A percentile compares a stretch with the other conserved stretches of the same genome.
phyloP scores from a whole-genome alignment of 53 echinoderm and acorn worm genomes.

The Temnopleurus reevesii region DNA sequence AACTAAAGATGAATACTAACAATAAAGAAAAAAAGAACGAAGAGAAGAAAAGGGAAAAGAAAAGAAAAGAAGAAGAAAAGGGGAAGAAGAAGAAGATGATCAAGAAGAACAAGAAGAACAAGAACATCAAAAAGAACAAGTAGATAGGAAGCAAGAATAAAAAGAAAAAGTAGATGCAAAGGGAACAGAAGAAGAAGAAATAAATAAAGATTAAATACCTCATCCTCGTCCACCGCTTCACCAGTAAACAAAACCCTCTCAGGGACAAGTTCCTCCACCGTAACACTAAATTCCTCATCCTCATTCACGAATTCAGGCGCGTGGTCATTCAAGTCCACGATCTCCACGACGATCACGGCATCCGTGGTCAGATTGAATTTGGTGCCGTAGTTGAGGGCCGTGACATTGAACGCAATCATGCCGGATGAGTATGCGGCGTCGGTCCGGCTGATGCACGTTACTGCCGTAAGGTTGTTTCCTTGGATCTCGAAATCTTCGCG shows the following conservation, averaged over 20 bases:
- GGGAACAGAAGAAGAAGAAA: too few relatives aligned
- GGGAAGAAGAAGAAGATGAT: too few relatives aligned
- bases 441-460: not conserved
- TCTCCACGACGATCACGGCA: not conserved
- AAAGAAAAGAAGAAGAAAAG: too few relatives aligned
- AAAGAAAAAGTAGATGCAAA: too few relatives aligned
- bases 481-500: not conserved
- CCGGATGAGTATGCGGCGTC: not conserved
- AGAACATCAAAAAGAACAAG: too few relatives aligned
- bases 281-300: not conserved
- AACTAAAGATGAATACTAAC: too few relatives aligned
- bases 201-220: not conserved
- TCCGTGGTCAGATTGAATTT: not conserved
- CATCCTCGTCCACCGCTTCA: not conserved
- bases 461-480: not conserved
- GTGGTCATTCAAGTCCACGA: slow-evolving; percentile 27
- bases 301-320: not conserved
- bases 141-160: too few relatives aligned
- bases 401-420: not conserved
- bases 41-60: too few relatives aligned
- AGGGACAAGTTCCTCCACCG: not conserved
- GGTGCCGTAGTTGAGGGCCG: not conserved
- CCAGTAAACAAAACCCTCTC: not conserved
- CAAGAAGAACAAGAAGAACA: too few relatives aligned
- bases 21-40: too few relatives aligned